phyloP scores from a whole-genome alignment of 2,888 invertebrate species.

The Reticulitermes lucifugus region DNA sequence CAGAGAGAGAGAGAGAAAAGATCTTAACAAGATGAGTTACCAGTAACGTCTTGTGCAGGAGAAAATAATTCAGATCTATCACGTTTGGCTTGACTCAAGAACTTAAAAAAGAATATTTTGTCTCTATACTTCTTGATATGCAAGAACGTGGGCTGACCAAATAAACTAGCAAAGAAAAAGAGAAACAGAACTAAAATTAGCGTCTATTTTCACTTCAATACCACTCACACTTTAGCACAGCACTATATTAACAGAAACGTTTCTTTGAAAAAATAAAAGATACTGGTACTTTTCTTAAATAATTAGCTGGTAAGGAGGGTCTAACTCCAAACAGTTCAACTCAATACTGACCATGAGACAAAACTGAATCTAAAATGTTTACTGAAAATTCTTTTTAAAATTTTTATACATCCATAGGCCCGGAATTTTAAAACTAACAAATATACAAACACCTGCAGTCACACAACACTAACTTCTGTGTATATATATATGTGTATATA shows the following conservation, averaged over 20 bases:
- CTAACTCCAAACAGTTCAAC: background rate
- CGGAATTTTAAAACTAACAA: background rate
- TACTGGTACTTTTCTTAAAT: background rate
- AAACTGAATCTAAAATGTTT: background rate
- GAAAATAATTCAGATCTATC: constrained; percentile 47
- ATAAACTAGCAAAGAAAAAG: constrained; percentile 44
- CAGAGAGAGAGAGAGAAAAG: background rate
- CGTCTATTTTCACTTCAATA: constrained; percentile 26
- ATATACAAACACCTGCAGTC: constrained; percentile 37
- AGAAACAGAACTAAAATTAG: constrained; percentile 42
- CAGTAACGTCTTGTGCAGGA: constrained; percentile 1
- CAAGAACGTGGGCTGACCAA: constrained; percentile 45
- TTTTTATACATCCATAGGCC: background rate
- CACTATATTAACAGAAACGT: constrained; percentile 19
- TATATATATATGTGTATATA: constrained; percentile 8
- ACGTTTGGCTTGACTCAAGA: constrained; percentile 41
- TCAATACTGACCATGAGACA: constrained; percentile 17
- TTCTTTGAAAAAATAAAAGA: background rate
- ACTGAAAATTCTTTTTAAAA: background rate
- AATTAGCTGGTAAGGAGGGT: background rate
- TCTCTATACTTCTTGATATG: constrained; percentile 46
- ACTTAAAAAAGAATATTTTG: constrained; percentile 14
- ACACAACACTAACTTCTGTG: constrained; percentile 44
- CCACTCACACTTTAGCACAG: constrained; percentile 42
- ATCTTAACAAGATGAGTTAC: background rate